Conservation (phyloP, 2,797 vertebrate species). For the Anomalospiza imberbis region DNA sequence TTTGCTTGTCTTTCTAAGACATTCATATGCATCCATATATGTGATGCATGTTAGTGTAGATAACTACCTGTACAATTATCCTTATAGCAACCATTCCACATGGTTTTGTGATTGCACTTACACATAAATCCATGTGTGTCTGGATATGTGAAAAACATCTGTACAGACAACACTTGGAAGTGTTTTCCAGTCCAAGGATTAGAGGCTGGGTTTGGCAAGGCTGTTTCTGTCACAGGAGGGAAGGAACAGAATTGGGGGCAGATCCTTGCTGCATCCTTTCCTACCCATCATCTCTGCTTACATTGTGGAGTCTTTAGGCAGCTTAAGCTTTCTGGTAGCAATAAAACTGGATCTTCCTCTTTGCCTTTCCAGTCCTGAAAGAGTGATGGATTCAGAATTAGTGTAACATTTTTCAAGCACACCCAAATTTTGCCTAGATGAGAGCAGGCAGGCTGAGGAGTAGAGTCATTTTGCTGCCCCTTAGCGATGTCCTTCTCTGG, state of each 20-base stretch:
- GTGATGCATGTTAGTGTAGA: neutral
- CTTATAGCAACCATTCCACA: neutral
- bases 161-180: neutral
- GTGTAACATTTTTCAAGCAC: neutral
- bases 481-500: neutral
- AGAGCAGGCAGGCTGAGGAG: neutral
- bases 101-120: neutral
- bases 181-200: neutral
- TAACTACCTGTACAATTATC: neutral
- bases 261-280: neutral
- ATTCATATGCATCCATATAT: rapidly evolving
- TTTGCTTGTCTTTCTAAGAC: neutral
- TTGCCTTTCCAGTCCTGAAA: neutral
- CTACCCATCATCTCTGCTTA: too few relatives aligned
- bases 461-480: neutral
- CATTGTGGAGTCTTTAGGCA: too few relatives aligned
- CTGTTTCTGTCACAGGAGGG: neutral
- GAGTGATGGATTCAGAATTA: neutral
- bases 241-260: neutral
- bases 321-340: too few relatives aligned
- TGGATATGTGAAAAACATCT: neutral
- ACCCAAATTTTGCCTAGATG: neutral
- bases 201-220: neutral
- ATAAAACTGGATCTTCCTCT: neutral
- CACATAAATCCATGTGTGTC: neutral